Conservation (phyloP, 2,113 vertebrate genomes). For the Plecturocebus donacophilus region DNA sequence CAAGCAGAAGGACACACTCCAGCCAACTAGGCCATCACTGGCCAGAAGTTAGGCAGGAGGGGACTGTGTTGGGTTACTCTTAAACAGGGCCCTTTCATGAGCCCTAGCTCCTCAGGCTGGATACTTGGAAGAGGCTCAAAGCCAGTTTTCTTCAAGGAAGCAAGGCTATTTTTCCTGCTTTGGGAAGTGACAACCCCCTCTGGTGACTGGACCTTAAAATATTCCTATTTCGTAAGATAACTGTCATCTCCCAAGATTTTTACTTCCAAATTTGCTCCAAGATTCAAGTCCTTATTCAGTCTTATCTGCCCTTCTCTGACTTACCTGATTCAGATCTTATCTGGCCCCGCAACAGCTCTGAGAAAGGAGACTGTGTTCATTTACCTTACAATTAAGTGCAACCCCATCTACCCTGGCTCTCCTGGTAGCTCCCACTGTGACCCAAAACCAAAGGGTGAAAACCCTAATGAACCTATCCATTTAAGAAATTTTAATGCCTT, state of each 20-base stretch:
- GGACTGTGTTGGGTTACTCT: background rate
- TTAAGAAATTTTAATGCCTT: background rate
- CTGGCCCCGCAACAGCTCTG: background rate
- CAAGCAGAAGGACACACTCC: background rate
- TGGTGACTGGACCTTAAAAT: background rate
- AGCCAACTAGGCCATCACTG: rapidly evolving
- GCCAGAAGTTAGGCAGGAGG: background rate
- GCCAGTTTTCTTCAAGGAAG: background rate
- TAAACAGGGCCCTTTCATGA: background rate
- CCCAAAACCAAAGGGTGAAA: background rate
- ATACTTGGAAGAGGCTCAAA: background rate
- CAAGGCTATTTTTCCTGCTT: background rate
- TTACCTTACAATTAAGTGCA: rapidly evolving
- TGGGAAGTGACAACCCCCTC: no score
- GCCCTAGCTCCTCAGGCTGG: background rate
- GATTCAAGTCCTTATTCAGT: background rate
- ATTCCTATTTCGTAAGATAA: background rate
- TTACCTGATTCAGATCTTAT: background rate
- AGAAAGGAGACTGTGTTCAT: background rate
- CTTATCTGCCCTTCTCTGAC: no score
- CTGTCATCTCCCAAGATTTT: background rate
- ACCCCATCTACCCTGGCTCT: background rate
- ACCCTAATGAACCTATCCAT: rapidly evolving
- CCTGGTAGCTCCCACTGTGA: background rate
- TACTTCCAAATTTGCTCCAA: background rate